A percentile compares a stretch with the other conserved stretches of the same genome.
Conservation (phyloP, 1,140 invertebrate species). For the Psix sp. region DNA sequence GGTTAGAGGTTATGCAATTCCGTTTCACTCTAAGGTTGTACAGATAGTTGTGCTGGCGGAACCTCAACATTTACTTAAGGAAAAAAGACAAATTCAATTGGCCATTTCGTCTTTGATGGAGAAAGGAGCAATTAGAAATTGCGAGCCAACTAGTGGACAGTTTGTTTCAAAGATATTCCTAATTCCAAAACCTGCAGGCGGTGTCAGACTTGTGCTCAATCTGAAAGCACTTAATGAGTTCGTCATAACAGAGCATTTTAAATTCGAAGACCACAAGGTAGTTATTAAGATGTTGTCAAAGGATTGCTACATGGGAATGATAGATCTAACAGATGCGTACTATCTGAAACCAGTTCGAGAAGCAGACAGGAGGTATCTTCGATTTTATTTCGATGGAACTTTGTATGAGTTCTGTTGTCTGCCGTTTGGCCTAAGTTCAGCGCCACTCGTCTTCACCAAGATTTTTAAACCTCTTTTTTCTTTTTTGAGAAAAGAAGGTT, state of each 20-base stretch:
- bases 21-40: neutral
- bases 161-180: neutral
- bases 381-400: neutral
- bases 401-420: neutral
- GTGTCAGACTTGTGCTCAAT: neutral
- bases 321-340: slow-evolving; percentile 1
- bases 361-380: neutral
- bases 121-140: neutral
- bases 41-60: neutral
- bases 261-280: neutral
- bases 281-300: neutral
- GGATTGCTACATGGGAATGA: neutral
- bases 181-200: neutral
- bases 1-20: neutral
- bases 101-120: neutral
- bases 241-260: neutral
- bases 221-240: neutral
- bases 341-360: neutral
- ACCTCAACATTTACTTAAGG: too few species aligned
- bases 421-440: neutral
- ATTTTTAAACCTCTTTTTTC: neutral
- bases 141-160: neutral
- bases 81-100: too few species aligned
- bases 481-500: neutral
- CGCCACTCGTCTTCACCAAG: neutral